Evolutionary conservation across 2,113 vertebrate genomes (phyloP).

Genomic region (Colossoma macropomum): DNA sequence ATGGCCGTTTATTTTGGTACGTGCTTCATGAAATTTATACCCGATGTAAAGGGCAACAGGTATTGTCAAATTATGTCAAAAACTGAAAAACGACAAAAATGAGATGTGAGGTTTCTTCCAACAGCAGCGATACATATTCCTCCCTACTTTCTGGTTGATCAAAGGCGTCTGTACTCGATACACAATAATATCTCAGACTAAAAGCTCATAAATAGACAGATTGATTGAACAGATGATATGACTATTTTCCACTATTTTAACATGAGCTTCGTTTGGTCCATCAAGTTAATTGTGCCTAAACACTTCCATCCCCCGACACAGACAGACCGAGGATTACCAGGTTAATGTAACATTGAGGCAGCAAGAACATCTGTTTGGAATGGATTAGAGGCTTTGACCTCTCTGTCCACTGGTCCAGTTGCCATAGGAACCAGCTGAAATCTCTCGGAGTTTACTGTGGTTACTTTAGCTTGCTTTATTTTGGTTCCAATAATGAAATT

Average conservation of each 20-base stretch:
- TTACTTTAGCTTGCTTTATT: slow-evolving; percentile 17
- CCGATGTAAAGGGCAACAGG: no score
- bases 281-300: slow-evolving; percentile 73
- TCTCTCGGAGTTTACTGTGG: neutral
- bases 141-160: neutral
- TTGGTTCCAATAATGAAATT: neutral
- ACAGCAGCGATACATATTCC: neutral
- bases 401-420: slow-evolving; percentile 27
- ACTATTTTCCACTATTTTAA: slow-evolving; percentile 23
- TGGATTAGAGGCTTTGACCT: slow-evolving; percentile 52
- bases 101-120: no score
- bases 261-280: slow-evolving; percentile 41
- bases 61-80: no score
- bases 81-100: no score
- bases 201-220: neutral
- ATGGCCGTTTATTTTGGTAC: no score
- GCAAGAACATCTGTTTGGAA: slow-evolving; percentile 54
- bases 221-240: neutral
- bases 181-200: neutral
- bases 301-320: slow-evolving; percentile 41
- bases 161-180: neutral
- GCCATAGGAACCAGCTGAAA: slow-evolving; percentile 26
- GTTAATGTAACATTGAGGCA: slow-evolving; percentile 63
- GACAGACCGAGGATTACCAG: slow-evolving; percentile 68
- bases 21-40: no score